phyloP scores from a whole-genome alignment of 2,797 vertebrate species.

The Trematomus bernacchii region DNA sequence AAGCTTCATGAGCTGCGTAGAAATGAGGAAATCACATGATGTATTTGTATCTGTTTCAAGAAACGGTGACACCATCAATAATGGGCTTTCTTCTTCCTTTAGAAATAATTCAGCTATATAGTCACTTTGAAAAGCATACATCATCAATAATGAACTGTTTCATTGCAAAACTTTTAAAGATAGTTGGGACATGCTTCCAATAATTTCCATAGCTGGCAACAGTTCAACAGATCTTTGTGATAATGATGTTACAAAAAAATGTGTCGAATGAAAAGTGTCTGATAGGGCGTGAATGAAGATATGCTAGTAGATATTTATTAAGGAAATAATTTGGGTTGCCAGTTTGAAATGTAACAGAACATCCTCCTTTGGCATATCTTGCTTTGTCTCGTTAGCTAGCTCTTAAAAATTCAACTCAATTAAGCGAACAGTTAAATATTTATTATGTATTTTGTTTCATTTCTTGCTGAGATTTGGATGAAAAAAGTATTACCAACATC shows the following conservation, averaged over 20 bases:
- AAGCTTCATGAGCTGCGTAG: slow-evolving; percentile 55
- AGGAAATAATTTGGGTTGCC: neutral
- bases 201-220: neutral
- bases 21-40: slow-evolving; percentile 81
- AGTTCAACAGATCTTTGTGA: neutral
- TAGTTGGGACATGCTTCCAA: neutral
- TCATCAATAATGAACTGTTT: neutral
- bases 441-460: neutral
- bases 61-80: neutral
- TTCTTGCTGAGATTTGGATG: neutral
- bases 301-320: neutral
- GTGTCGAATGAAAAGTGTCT: neutral
- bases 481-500: neutral
- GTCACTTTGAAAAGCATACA: neutral
- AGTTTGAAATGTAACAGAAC: neutral
- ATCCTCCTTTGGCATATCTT: neutral
- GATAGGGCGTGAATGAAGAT: neutral
- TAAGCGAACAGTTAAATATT: neutral
- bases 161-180: neutral
- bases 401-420: neutral
- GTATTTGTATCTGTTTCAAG: slow-evolving; percentile 60
- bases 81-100: neutral
- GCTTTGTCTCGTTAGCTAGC: neutral
- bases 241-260: too few relatives aligned
- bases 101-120: neutral